Percentiles rank a stretch among this genome's conserved stretches.
These are phyloP conservation scores for Drosophila tani DNA, from an alignment of 1,140 invertebrate species.

Conservation along the genomic window DNA sequence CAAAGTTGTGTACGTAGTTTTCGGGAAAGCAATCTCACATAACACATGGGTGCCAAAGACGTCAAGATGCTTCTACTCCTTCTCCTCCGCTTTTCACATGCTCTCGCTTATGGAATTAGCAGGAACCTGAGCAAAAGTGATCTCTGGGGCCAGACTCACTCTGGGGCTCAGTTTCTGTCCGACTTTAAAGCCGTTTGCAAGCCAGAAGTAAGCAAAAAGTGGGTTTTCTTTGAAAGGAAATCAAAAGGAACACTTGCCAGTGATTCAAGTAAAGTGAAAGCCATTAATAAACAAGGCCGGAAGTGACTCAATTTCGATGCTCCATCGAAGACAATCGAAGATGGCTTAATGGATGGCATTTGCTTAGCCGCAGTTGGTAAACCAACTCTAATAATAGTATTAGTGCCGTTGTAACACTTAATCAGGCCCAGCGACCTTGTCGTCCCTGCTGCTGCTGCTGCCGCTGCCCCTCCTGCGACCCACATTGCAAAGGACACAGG, in stretches of 20 bases:
- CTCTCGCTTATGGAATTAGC: conserved; percentile 60
- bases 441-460: neutral
- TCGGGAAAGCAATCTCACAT: conserved; percentile 1
- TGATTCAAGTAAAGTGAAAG: conserved; percentile 4
- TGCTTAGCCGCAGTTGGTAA: conserved; percentile 18
- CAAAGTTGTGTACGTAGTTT: conserved; percentile 8
- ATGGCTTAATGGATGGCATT: conserved; percentile 31
- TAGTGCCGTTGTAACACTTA: conserved; percentile 49
- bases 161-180: conserved; percentile 18
- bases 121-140: neutral
- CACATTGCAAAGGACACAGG: conserved; percentile 43
- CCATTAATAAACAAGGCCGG: neutral
- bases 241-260: neutral
- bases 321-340: conserved; percentile 12
- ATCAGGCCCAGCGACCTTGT: conserved; percentile 37
- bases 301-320: neutral
- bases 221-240: too few species aligned
- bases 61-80: conserved; percentile 6
- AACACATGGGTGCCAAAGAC: conserved; percentile 36
- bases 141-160: neutral
- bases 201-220: conserved; percentile 3
- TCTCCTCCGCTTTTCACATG: neutral
- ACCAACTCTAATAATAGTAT: conserved; percentile 41
- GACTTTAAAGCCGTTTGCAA: conserved; percentile 18
- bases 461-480: neutral